Conservation (phyloP, 2,113 vertebrate species). For the Oryzias celebensis region DNA sequence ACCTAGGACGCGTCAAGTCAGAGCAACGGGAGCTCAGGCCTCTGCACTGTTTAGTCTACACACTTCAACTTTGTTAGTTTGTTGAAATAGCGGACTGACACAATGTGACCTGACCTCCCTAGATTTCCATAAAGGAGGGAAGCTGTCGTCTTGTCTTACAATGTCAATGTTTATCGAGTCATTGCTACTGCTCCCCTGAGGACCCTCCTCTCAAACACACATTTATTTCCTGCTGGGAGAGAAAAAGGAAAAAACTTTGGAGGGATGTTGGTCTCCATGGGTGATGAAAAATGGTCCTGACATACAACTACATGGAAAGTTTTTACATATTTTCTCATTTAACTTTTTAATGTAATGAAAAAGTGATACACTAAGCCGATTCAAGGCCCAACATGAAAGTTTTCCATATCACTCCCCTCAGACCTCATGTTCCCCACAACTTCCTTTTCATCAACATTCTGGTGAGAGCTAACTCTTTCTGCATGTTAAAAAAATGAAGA, state of each 20-base stretch:
- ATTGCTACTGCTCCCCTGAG: slow-evolving; percentile 46
- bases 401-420: slow-evolving; percentile 7
- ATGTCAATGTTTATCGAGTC: slow-evolving; percentile 62
- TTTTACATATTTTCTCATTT: slow-evolving; percentile 23
- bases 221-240: slow-evolving; percentile 40
- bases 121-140: slow-evolving; percentile 46
- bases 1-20: slow-evolving; percentile 11
- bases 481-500: slow-evolving; percentile 3
- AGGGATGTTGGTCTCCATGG: slow-evolving; percentile 11
- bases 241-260: slow-evolving; percentile 6
- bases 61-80: slow-evolving; percentile 62
- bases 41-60: slow-evolving; percentile 65
- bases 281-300: slow-evolving; percentile 9
- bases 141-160: slow-evolving; percentile 71
- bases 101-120: slow-evolving; percentile 57
- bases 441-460: slow-evolving; percentile 8
- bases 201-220: slow-evolving; percentile 31
- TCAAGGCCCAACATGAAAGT: slow-evolving; percentile 12
- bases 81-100: slow-evolving; percentile 62
- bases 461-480: not conserved
- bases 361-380: slow-evolving; percentile 3
- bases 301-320: slow-evolving; percentile 11
- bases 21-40: slow-evolving; percentile 7
- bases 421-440: slow-evolving; percentile 2
- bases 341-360: slow-evolving; percentile 25